Conservation (phyloP, 2,113 vertebrate genomes). For the Clarias magur region DNA sequence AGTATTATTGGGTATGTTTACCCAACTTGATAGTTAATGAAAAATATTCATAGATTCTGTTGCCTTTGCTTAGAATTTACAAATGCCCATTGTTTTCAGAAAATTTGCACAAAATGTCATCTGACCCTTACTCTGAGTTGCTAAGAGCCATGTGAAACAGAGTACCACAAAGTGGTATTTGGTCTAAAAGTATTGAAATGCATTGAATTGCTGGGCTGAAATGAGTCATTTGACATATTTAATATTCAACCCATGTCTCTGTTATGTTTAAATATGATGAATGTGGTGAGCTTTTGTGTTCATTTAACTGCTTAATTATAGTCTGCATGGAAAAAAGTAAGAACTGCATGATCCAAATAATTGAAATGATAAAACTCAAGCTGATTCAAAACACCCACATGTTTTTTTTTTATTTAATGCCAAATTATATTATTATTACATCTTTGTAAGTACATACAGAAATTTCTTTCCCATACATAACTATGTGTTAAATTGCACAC, state of each 20-base stretch:
- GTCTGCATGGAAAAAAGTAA: slow-evolving; percentile 56
- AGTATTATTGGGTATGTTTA: neutral
- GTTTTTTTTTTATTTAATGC: slow-evolving; percentile 40
- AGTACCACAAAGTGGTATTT: slow-evolving; percentile 1
- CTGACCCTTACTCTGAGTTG: neutral
- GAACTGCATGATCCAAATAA: slow-evolving; percentile 58
- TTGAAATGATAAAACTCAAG: slow-evolving; percentile 42
- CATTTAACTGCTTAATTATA: slow-evolving; percentile 44
- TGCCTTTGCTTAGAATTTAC: neutral
- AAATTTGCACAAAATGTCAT: slow-evolving; percentile 3
- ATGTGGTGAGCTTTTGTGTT: slow-evolving; percentile 49
- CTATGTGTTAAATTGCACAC: neutral
- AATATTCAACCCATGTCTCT: slow-evolving; percentile 31
- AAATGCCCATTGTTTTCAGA: slow-evolving; percentile 1
- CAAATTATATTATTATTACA: slow-evolving; percentile 39
- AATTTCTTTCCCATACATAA: slow-evolving; percentile 30
- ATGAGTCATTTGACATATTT: neutral
- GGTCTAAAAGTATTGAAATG: slow-evolving; percentile 10
- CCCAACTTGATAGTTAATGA: neutral
- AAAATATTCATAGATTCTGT: neutral
- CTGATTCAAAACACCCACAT: slow-evolving; percentile 46
- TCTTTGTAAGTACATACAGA: slow-evolving; percentile 9
- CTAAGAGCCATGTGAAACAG: slow-evolving; percentile 9
- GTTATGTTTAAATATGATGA: slow-evolving; percentile 36
- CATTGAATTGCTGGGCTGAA: neutral